Percentiles rank a stretch among this genome's conserved stretches.
These are phyloP conservation scores for Littorina saxatilis DNA, from an alignment of 1,140 invertebrate species.

Conservation along the genomic window DNA sequence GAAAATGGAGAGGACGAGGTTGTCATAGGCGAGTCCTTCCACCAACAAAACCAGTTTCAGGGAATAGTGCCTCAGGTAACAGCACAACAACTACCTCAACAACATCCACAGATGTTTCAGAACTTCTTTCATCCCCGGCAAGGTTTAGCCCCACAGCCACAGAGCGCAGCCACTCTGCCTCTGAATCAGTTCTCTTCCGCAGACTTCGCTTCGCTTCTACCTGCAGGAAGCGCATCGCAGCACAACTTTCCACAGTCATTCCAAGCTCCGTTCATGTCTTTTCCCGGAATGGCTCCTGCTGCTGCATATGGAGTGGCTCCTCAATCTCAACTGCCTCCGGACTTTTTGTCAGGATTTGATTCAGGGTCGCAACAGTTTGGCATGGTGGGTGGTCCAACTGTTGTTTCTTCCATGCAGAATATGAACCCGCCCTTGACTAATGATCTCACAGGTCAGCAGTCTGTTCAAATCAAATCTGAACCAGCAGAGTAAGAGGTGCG, in stretches of 20 bases:
- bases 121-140: too few relatives aligned
- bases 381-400: not conserved
- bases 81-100: too few relatives aligned
- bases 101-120: too few relatives aligned
- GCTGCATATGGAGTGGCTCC: too few relatives aligned
- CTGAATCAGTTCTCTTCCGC: not conserved
- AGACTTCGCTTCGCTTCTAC: not conserved
- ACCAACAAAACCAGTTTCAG: too few relatives aligned
- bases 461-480: conserved; percentile 1
- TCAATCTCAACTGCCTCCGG: not conserved
- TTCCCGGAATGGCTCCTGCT: too few relatives aligned
- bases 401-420: not conserved
- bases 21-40: not conserved
- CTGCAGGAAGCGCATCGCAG: not conserved
- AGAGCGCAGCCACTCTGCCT: not conserved
- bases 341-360: conserved; percentile 10
- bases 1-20: not conserved
- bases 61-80: too few relatives aligned
- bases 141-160: too few relatives aligned
- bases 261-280: too few relatives aligned
- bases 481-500: not conserved
- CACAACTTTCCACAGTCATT: not conserved
- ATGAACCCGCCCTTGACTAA: too few relatives aligned
- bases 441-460: not conserved
- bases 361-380: not conserved